phyloP scores from a whole-genome alignment of 2,888 invertebrate species.

The Spatulosminthurus flaviceps region DNA sequence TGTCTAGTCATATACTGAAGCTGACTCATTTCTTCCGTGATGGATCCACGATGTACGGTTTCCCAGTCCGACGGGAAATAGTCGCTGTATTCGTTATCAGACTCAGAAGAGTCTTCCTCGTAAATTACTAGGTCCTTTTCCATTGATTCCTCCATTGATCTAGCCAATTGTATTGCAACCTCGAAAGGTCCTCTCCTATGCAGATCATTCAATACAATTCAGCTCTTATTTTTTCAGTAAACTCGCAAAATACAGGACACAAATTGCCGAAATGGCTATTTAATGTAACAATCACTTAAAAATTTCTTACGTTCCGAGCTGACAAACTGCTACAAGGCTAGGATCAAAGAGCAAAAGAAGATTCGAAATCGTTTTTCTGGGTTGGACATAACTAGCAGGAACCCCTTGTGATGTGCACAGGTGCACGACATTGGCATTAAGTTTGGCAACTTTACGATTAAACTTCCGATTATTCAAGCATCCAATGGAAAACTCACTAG shows the following conservation, averaged over 20 bases:
- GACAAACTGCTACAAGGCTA: constrained; percentile 72
- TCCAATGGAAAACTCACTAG: constrained; percentile 82
- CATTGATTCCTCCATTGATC: constrained; percentile 74
- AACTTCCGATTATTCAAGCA: constrained; percentile 78
- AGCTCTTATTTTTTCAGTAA: too few species aligned
- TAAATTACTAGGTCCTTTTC: constrained; percentile 72
- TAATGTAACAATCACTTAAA: neutral
- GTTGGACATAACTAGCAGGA: constrained; percentile 72
- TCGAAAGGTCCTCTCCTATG: constrained; percentile 75
- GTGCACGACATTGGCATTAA: constrained; percentile 82
- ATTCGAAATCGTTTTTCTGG: constrained; percentile 78
- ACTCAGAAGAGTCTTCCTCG: constrained; percentile 70
- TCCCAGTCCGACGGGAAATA: constrained; percentile 83
- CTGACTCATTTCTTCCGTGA: constrained; percentile 56
- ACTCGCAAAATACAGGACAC: too few species aligned
- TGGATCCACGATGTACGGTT: constrained; percentile 69
- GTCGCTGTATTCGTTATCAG: constrained; percentile 74
- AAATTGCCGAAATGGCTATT: too few species aligned
- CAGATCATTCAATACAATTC: too few species aligned
- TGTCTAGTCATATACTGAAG: constrained; percentile 58
- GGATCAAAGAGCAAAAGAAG: constrained; percentile 76
- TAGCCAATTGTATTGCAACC: constrained; percentile 70
- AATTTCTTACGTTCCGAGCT: constrained; percentile 73
- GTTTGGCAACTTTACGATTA: constrained; percentile 76
- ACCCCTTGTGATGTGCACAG: constrained; percentile 82